Conservation (phyloP, 2,888 invertebrate genomes). For the Ariolimax columbianus region DNA sequence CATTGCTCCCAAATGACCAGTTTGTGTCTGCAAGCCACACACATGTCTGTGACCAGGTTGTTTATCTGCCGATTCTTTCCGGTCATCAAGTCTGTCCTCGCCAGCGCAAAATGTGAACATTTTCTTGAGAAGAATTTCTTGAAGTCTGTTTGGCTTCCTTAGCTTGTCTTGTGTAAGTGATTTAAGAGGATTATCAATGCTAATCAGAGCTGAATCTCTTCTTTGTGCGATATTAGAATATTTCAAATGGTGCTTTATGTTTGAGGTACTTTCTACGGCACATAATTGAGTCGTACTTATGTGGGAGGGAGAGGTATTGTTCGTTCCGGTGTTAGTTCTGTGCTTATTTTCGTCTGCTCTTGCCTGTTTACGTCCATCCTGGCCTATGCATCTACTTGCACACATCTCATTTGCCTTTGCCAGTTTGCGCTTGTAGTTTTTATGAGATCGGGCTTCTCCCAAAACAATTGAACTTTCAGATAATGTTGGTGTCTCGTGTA, state of each 20-base stretch:
- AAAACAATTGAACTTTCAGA: too few species aligned
- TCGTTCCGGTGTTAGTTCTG: too few species aligned
- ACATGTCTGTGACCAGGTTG: neutral
- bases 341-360: neutral
- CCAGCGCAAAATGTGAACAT: neutral
- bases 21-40: neutral
- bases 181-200: neutral
- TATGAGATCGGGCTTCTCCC: too few species aligned
- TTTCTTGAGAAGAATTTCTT: neutral
- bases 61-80: neutral
- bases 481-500: too few species aligned
- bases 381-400: neutral
- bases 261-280: neutral
- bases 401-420: neutral
- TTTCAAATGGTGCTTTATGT: neutral
- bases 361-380: neutral
- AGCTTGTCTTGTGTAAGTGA: too few species aligned
- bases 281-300: neutral
- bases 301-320: neutral
- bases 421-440: neutral
- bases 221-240: neutral
- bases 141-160: neutral
- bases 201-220: neutral
- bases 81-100: neutral
- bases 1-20: neutral